A percentile compares a stretch with the other conserved stretches of the same genome.
Evolutionary conservation across 2,888 invertebrate genomes (phyloP).

Genomic region (Drosophila nr. fundita): DNA sequence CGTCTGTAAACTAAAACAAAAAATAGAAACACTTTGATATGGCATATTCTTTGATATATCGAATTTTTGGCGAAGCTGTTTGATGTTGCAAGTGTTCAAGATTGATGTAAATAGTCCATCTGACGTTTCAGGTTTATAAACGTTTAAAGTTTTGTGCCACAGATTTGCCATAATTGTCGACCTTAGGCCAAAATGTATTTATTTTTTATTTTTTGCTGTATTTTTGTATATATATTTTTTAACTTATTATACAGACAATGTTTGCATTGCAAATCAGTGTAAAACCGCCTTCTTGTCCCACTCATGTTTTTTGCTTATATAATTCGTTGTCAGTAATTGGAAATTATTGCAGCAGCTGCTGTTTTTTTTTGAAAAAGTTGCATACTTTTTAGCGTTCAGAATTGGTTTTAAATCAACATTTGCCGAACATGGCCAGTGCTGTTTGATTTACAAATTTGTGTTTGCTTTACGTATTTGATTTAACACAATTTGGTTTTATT

Average conservation of each 20-base stretch:
- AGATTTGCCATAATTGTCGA: not conserved
- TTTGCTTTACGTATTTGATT: slow-evolving; percentile 55
- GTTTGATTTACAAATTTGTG: slow-evolving; percentile 58
- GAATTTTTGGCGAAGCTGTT: slow-evolving; percentile 12
- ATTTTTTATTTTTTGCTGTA: not conserved
- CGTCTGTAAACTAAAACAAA: slow-evolving; percentile 23
- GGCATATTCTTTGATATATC: slow-evolving; percentile 27
- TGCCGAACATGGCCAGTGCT: slow-evolving; percentile 32
- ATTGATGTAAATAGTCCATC: slow-evolving; percentile 5
- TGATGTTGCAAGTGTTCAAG: slow-evolving; percentile 20
- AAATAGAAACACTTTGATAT: slow-evolving; percentile 32
- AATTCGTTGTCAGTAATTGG: slow-evolving; percentile 7
- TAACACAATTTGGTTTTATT: slow-evolving; percentile 25
- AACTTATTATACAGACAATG: not conserved
- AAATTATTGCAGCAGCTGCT: slow-evolving; percentile 28
- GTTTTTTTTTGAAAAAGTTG: slow-evolving; percentile 29
- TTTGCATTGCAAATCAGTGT: not conserved
- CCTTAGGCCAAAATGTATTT: not conserved
- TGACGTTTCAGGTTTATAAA: not conserved
- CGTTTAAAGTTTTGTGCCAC: not conserved
- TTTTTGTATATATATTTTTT: not conserved
- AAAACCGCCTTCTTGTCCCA: fast-evolving
- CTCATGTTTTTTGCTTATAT: not conserved
- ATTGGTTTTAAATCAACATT: slow-evolving; percentile 52
- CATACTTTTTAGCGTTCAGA: slow-evolving; percentile 48